Evolutionary conservation across 2,113 vertebrate genomes (phyloP).

Genomic region (Ictalurus furcatus): DNA sequence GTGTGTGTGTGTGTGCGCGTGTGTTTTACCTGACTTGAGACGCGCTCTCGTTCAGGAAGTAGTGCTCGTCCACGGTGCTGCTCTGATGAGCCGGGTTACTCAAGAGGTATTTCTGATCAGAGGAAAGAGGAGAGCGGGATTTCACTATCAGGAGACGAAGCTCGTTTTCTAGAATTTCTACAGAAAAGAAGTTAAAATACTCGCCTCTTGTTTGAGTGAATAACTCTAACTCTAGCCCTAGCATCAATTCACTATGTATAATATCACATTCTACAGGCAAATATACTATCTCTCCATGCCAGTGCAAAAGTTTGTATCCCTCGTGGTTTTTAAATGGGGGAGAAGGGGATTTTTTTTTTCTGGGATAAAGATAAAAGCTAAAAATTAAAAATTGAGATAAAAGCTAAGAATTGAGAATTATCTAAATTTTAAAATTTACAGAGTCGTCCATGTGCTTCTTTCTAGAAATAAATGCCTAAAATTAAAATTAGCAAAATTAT

Average conservation of each 20-base stretch:
- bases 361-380: too few relatives aligned
- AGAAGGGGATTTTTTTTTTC: too few relatives aligned
- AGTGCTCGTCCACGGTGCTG: slow-evolving; percentile 76
- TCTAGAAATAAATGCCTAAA: too few relatives aligned
- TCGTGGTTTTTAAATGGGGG: not conserved
- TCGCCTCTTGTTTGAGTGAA: not conserved
- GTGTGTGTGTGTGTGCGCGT: not conserved
- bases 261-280: not conserved
- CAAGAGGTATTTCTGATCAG: slow-evolving; percentile 72
- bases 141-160: not conserved
- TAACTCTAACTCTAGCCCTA: not conserved
- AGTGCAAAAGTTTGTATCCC: not conserved
- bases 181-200: not conserved
- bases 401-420: too few relatives aligned
- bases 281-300: not conserved
- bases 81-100: slow-evolving; percentile 80
- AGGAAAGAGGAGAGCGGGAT: not conserved
- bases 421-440: too few relatives aligned
- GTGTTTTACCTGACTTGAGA: slow-evolving; percentile 75
- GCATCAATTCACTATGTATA: not conserved
- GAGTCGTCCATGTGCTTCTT: too few relatives aligned
- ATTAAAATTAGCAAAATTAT: too few relatives aligned
- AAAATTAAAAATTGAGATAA: too few relatives aligned
- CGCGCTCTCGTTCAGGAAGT: slow-evolving; percentile 78
- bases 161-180: not conserved